These are phyloP conservation scores for Bubo bubo DNA, from an alignment of 2,113 vertebrate species.

Conservation along the genomic window DNA sequence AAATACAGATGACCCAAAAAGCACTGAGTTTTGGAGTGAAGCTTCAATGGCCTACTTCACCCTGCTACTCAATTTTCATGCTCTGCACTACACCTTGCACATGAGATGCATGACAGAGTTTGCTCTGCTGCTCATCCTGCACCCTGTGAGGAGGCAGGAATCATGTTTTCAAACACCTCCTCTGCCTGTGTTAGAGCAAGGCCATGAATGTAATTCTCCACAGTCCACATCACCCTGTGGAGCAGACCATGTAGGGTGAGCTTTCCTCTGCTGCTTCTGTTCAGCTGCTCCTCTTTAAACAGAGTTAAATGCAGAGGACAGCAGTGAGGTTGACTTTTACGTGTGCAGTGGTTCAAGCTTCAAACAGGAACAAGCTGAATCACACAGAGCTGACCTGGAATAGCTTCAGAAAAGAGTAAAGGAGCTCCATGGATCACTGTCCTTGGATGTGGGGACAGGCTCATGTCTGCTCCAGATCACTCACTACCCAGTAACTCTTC, in stretches of 20 bases:
- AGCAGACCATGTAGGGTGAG: neutral
- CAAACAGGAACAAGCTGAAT: neutral
- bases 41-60: neutral
- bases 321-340: neutral
- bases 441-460: neutral
- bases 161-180: neutral
- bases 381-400: neutral
- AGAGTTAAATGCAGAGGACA: neutral
- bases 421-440: neutral
- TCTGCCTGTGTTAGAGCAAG: neutral
- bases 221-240: neutral
- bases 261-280: neutral
- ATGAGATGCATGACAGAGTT: neutral
- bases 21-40: neutral
- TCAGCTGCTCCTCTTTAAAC: neutral
- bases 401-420: neutral
- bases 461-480: neutral
- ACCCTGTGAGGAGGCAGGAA: rapidly evolving
- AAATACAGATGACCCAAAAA: neutral
- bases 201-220: neutral
- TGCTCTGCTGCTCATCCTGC: neutral
- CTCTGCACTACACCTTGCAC: neutral
- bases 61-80: neutral
- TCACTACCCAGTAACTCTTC: neutral
- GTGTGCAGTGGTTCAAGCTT: neutral